Base-by-base conservation (phyloP, 1,140 invertebrate species). In the Coptotermes formosanus region DNA sequence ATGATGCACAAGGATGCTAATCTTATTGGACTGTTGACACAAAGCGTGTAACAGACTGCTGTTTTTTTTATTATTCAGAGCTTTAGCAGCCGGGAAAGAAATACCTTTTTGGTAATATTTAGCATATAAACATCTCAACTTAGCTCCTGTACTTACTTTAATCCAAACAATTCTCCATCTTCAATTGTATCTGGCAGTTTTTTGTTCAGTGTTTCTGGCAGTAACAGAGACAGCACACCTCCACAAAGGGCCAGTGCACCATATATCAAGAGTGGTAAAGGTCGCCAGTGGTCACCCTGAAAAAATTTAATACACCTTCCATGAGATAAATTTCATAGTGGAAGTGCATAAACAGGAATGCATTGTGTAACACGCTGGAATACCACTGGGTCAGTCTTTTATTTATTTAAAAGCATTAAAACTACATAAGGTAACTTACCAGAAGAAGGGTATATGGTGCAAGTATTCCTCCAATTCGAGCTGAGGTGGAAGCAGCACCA, bases 191-290 rank as follows among this genome's bases (percentile, higher is more conserved):
- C 95, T 38, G 96, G 95, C 87, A 96, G 91, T 87, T 94, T 94
- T 88, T 93, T 94, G 85, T 95, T 95, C 48, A 95, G 90, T 3
- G 96, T 97, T 92, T 97, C 96, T 0, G 96, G 96, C 86, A 97
- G 91, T 23, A 95, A 88, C 21, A 96, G 90, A 2, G 95, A 94
- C 25, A 95, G 90, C 2, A 94, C 82, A 38, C 95, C 96, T 3
- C 94, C 94, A 4, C 93, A 85, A 48, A 96, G 90, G 14, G 95
- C 91, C 16, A 94, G 90, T 0, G 91, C 89, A 32, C 95, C 96
- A 90, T 96, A 96, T 87, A 96, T 93, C 19, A 96, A 91, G 55
- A 96, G 89, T 2, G 96, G 96, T 45, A 97, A 88, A 11, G 94
- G 94, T 75, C 89, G 90, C 94, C 94, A 95, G 86, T 93, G 90